These are phyloP conservation scores for Lacanobia oleracea DNA, from an alignment of 2,888 invertebrate genomes.

Conservation along the genomic window DNA sequence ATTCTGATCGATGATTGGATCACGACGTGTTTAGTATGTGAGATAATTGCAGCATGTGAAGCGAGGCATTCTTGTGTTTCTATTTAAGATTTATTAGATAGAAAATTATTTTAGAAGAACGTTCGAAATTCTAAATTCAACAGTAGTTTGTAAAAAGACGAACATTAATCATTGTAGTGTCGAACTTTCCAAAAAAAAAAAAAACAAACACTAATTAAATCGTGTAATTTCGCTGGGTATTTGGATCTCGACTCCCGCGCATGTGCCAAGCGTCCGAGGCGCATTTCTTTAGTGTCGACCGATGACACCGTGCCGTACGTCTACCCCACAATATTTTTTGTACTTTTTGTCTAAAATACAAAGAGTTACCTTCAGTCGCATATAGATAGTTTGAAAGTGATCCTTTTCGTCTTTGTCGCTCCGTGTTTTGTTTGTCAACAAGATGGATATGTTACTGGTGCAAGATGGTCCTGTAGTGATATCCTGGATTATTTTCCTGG, in stretches of 20 bases:
- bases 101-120: conserved; percentile 3
- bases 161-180: conserved; percentile 45
- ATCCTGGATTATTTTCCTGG: conserved; percentile 86
- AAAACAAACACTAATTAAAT: conserved; percentile 76
- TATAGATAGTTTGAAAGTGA: conserved; percentile 49
- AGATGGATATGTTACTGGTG: conserved; percentile 81
- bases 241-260: conserved; percentile 81
- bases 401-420: conserved; percentile 31
- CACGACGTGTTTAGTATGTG: conserved; percentile 52
- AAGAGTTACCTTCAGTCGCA: conserved; percentile 54
- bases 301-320: conserved; percentile 85
- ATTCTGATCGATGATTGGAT: conserved; percentile 59
- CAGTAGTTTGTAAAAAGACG: conserved; percentile 11
- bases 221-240: conserved; percentile 78
- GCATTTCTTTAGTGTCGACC: conserved; percentile 86
- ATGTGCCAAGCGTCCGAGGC: conserved; percentile 84
- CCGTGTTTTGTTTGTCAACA: conserved; percentile 64
- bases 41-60: conserved; percentile 48
- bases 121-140: background rate
- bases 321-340: conserved; percentile 80
- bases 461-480: conserved; percentile 86
- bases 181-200: conserved; percentile 57
- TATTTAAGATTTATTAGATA: conserved; percentile 1
- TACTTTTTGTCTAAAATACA: conserved; percentile 52
- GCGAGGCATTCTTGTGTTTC: conserved; percentile 32